Conservation (phyloP, 2,113 vertebrate genomes). For the Sinocyclocheilus grahami region DNA sequence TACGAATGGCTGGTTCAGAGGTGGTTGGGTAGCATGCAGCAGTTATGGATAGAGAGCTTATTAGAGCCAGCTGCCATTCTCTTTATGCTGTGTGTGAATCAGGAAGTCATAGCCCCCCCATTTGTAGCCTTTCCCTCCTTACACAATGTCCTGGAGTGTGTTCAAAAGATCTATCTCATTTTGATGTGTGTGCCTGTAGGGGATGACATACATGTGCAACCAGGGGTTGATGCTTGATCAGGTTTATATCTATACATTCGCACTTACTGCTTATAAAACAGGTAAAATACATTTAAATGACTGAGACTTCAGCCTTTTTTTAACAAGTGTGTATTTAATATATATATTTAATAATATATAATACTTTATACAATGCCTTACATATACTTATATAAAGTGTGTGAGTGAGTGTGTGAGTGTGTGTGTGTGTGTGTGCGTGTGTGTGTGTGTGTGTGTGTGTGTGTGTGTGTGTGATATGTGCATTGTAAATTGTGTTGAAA, state of each 20-base stretch:
- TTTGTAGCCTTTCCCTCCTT: slow-evolving; percentile 8
- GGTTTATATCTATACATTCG: not conserved
- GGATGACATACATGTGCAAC: not conserved
- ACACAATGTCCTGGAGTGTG: slow-evolving; percentile 8
- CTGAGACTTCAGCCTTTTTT: not conserved
- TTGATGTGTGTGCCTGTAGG: slow-evolving; percentile 6
- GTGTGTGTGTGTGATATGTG: no score
- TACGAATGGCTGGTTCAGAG: slow-evolving; percentile 53
- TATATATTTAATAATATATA: no score
- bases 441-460: no score
- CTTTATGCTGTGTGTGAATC: slow-evolving; percentile 57
- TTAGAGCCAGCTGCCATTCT: slow-evolving; percentile 69
- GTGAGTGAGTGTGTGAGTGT: no score
- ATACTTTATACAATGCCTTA: no score
- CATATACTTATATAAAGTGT: no score
- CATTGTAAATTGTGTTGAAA: no score
- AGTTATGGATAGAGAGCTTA: slow-evolving; percentile 65
- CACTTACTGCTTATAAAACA: not conserved
- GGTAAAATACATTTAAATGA: not conserved
- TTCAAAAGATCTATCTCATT: not conserved
- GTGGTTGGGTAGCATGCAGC: slow-evolving; percentile 64
- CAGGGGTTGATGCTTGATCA: not conserved
- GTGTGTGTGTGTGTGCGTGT: no score
- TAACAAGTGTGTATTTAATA: no score
- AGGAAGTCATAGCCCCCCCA: slow-evolving; percentile 53